phyloP scores from a whole-genome alignment of 2,113 vertebrate genomes.

The Myanophis thanlyinensis region DNA sequence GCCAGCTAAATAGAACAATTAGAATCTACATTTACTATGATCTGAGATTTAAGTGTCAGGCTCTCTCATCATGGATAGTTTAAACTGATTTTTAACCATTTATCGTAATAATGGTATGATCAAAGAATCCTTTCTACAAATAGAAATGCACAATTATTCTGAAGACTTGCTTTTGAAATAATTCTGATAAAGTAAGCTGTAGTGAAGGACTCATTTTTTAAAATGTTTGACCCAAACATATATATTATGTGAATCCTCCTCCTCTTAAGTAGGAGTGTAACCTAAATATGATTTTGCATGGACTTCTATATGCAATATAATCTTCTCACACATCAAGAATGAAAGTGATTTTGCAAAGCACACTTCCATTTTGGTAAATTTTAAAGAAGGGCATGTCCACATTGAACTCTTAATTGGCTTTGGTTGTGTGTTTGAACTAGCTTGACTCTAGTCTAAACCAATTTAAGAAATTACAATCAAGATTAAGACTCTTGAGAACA shows the following conservation, averaged over 20 bases:
- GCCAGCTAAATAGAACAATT: conserved; percentile 59
- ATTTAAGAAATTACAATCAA: not conserved
- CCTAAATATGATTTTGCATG: not conserved
- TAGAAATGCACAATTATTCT: not conserved
- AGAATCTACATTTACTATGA: conserved; percentile 68
- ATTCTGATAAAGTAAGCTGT: not conserved
- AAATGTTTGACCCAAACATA: not conserved
- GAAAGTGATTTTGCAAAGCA: not conserved
- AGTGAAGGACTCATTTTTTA: not conserved
- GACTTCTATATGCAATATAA: not conserved
- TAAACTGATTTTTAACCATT: not conserved
- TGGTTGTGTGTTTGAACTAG: not conserved
- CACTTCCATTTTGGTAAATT: not conserved
- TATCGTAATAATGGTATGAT: not conserved
- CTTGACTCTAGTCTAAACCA: not conserved
- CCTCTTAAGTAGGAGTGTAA: not conserved
- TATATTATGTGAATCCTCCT: not conserved
- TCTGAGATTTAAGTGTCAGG: conserved; percentile 44
- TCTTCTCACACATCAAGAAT: not conserved
- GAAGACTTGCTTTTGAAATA: not conserved
- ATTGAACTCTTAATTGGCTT: not conserved
- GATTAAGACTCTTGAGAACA: not conserved
- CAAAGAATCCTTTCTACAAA: not conserved
- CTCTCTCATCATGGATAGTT: conserved; percentile 26
- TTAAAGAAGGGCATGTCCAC: not conserved